Percentiles rank a stretch among this genome's conserved stretches.
Conservation (phyloP, 2,888 invertebrate genomes). For the Lydus trimaculatus region DNA sequence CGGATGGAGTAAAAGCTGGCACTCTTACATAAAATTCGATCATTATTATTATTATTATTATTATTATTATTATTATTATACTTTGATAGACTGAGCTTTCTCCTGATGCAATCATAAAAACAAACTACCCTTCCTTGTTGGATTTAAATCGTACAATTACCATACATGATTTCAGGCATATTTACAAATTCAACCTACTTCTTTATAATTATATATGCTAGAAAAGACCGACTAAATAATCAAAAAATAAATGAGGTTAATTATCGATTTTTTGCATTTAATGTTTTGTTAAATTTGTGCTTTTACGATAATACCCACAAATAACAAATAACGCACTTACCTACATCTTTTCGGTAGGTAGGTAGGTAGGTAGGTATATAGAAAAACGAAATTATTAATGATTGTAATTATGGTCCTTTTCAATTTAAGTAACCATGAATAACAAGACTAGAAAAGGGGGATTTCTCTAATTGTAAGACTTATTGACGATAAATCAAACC, state of each 20-base stretch:
- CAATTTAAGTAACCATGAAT: no score
- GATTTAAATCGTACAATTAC: background rate
- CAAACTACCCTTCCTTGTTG: background rate
- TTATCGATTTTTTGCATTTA: background rate
- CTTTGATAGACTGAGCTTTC: no score
- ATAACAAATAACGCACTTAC: no score
- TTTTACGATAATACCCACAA: no score
- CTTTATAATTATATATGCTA: background rate
- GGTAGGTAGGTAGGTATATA: no score
- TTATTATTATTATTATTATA: conserved; percentile 23
- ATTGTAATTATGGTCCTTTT: no score
- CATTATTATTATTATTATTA: conserved; percentile 22
- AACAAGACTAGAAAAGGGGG: background rate
- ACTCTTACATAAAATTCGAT: conserved; percentile 26
- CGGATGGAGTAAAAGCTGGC: conserved; percentile 16
- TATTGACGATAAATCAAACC: conserved; percentile 2
- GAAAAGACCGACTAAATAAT: background rate
- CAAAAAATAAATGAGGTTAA: background rate
- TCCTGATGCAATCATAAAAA: background rate
- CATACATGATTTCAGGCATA: background rate
- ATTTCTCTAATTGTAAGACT: background rate
- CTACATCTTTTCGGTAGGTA: no score
- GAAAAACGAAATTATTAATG: no score
- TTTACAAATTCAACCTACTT: background rate
- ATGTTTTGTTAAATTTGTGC: no score